Evolutionary conservation across 1,140 invertebrate genomes (phyloP).

Genomic region (Drosophila saltans): DNA sequence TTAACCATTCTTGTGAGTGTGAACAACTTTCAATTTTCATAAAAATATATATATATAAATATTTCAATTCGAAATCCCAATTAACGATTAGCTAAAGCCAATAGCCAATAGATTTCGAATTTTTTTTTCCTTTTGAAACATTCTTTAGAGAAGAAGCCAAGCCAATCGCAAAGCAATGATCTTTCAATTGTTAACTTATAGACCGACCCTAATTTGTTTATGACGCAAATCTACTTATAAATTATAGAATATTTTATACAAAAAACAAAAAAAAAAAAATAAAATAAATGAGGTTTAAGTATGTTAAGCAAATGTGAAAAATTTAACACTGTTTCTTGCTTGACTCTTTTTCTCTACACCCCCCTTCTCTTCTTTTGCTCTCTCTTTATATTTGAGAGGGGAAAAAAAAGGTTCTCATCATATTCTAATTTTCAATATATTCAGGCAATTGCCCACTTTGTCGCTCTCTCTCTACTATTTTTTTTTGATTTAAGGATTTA

Average conservation of each 20-base stretch:
- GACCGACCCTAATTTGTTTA: neutral
- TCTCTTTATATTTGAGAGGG: neutral
- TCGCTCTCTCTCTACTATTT: neutral
- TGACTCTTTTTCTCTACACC: neutral
- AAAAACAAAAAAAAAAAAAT: neutral
- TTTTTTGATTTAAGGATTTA: slow-evolving; percentile 14
- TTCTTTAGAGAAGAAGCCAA: neutral
- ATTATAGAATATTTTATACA: neutral
- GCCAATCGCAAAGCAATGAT: neutral
- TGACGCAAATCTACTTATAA: neutral
- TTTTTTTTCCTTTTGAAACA: neutral
- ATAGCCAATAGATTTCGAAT: slow-evolving; percentile 1
- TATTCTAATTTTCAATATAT: slow-evolving; percentile 4
- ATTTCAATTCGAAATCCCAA: neutral
- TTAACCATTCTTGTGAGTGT: slow-evolving; percentile 19
- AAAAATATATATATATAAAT: neutral
- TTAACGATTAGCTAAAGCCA: neutral
- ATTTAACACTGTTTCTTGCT: neutral
- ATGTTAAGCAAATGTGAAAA: neutral
- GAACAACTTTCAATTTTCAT: neutral
- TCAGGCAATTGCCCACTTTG: neutral
- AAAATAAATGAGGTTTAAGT: neutral
- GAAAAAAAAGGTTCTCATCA: neutral
- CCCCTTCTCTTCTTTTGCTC: too few relatives aligned
- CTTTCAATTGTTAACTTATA: too few relatives aligned